Base-by-base conservation (phyloP, 2,797 vertebrate species). In the Molossus alvarezi region DNA sequence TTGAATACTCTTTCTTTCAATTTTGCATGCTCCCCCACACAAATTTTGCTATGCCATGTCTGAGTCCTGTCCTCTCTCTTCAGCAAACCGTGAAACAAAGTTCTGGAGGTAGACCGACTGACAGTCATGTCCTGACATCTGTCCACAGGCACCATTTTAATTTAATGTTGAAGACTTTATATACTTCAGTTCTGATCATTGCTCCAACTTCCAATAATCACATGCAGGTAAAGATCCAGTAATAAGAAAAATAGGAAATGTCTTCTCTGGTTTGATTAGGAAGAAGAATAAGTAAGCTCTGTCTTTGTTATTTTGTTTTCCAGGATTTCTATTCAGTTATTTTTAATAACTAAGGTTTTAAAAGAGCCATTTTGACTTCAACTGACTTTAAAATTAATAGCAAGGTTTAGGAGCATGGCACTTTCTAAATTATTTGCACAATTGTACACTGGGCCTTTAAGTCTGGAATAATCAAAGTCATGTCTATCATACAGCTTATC, bases 311-410 rank as follows among this genome's bases (percentile, higher is more conserved):
- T 64, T 90, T 71, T 80, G 25, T 87, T 80, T 96, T 87, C 29
- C 6, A 85, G 48, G 79, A 84, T 60, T 84, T 95, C 77, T 25
- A 79, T 80, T 88, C 55, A 75, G 45, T 79, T 9, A 37, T 72
- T 90, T 88, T 64, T 33, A 88, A 88, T 95, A 69, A 1, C 9
- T 71, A 45, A 33, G 14, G 12, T 77, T 88, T 84, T 77, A 64
- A 64, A 82, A 85, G 10, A 79, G 25, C 48, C 25, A 83, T 73
- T 86, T 79, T 73, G 33, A 48, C 53, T 86, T 69, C 55, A 80
- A 12, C 6, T 84, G 53, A 71, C 69, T 91, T 94, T 88, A 65
- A 73, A 92, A 90, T 92, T 73, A 92, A 88, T 81, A 83, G 7
- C 7, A 77, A 85, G 48, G 27, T 80, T 88, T 92, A 71, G 65